phyloP scores from a whole-genome alignment of 2,113 vertebrate genomes.

The Labeo catla region DNA sequence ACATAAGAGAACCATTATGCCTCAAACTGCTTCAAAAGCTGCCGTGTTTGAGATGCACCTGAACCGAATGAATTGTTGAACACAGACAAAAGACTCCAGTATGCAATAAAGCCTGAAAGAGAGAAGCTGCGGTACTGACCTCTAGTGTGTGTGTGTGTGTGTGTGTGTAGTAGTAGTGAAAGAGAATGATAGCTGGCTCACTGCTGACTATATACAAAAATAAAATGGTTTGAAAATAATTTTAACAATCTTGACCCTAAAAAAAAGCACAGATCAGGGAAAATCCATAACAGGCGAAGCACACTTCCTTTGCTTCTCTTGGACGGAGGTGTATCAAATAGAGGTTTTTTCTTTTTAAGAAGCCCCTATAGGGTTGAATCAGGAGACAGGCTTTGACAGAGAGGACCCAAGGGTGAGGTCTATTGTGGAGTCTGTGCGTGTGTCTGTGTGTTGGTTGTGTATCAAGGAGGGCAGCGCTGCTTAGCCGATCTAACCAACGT shows the following conservation, averaged over 20 bases:
- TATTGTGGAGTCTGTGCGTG: slow-evolving; percentile 36
- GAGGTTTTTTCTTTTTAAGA: slow-evolving; percentile 47
- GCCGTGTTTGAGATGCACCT: not conserved
- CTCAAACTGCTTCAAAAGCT: not conserved
- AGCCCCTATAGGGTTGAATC: slow-evolving; percentile 27
- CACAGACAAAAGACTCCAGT: slow-evolving; percentile 1
- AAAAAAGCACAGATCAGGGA: slow-evolving; percentile 6
- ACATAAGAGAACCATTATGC: not conserved
- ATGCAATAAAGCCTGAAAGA: not conserved
- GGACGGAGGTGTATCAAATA: slow-evolving; percentile 2
- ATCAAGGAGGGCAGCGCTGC: slow-evolving; percentile 34
- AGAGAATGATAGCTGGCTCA: not conserved
- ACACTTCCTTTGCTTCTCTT: not conserved
- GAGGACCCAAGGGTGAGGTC: slow-evolving; percentile 38
- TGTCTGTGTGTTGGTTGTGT: slow-evolving; percentile 15
- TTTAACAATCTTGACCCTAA: not conserved
- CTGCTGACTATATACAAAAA: not conserved
- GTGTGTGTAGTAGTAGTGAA: not conserved
- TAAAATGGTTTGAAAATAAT: slow-evolving; percentile 7
- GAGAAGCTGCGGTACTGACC: not conserved
- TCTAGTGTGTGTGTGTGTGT: not conserved
- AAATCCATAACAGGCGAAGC: not conserved
- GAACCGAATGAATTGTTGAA: not conserved
- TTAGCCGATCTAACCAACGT: slow-evolving; percentile 35
- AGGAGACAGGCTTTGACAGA: slow-evolving; percentile 54